These are phyloP conservation scores for Gymnoscelis rufifasciata DNA, from an alignment of 2,888 invertebrate genomes.

Conservation along the genomic window DNA sequence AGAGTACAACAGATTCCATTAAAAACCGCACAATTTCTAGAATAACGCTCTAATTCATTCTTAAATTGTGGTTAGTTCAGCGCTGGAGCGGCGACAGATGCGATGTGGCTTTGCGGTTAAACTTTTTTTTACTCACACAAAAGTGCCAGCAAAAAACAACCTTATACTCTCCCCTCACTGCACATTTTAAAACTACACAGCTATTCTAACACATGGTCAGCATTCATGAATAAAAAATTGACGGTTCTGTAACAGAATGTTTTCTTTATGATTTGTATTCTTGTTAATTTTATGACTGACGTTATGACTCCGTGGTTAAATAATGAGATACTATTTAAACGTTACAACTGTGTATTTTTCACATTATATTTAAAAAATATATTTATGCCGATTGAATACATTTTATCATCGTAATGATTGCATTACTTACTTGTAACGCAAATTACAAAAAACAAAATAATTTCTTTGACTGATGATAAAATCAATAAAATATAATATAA, in stretches of 20 bases:
- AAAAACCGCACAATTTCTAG: slow-evolving; percentile 25
- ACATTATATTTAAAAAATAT: neutral
- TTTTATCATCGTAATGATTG: too few species aligned
- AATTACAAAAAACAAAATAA: too few species aligned
- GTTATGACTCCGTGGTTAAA: slow-evolving; percentile 10
- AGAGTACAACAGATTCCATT: slow-evolving; percentile 11
- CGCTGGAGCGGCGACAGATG: slow-evolving; percentile 57
- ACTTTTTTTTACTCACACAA: slow-evolving; percentile 24
- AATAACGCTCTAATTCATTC: slow-evolving; percentile 41
- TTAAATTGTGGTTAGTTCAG: slow-evolving; percentile 53
- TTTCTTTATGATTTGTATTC: slow-evolving; percentile 14
- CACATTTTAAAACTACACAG: slow-evolving; percentile 17
- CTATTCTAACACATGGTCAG: slow-evolving; percentile 24
- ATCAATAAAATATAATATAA: too few species aligned
- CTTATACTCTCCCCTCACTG: slow-evolving; percentile 29
- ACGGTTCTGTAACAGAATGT: slow-evolving; percentile 17
- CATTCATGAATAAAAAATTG: slow-evolving; percentile 25
- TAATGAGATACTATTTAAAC: slow-evolving; percentile 8
- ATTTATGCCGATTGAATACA: too few species aligned
- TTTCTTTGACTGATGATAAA: too few species aligned
- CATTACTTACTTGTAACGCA: too few species aligned
- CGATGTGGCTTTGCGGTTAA: slow-evolving; percentile 49
- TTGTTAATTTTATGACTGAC: slow-evolving; percentile 14
- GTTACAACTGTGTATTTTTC: neutral
- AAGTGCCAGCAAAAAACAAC: slow-evolving; percentile 20